phyloP scores from a whole-genome alignment of 2,797 vertebrate species.

The Threskiornis aethiopicus region DNA sequence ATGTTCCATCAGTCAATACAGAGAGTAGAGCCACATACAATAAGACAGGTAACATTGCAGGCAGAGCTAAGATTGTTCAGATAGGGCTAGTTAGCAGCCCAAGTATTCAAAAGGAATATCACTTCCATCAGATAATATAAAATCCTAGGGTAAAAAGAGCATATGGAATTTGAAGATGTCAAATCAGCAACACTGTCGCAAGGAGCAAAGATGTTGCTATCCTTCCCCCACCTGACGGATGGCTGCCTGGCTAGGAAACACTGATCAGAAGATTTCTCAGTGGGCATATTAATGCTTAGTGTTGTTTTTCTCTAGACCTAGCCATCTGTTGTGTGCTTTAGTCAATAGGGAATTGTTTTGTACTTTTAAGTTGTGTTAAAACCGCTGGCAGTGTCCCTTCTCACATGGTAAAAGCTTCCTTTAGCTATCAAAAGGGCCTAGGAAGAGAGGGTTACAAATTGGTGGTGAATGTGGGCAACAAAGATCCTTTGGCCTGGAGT shows the following conservation, averaged over 20 bases:
- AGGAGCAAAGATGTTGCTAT: neutral
- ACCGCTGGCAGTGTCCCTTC: neutral
- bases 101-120: neutral
- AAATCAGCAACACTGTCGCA: neutral
- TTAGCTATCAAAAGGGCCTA: neutral
- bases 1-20: no score
- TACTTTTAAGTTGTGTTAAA: neutral
- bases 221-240: neutral
- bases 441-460: neutral
- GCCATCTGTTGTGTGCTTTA: neutral
- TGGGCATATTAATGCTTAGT: neutral
- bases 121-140: neutral
- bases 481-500: neutral
- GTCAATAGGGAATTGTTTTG: neutral
- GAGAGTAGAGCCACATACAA: rapidly evolving
- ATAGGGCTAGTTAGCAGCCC: neutral
- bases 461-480: neutral
- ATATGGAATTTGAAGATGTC: neutral
- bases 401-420: neutral
- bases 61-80: neutral
- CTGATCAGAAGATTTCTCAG: neutral
- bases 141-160: neutral
- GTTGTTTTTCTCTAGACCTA: neutral
- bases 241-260: neutral
- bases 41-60: neutral